phyloP scores from a whole-genome alignment of 2,113 vertebrate genomes.

The Vidua chalybeata region DNA sequence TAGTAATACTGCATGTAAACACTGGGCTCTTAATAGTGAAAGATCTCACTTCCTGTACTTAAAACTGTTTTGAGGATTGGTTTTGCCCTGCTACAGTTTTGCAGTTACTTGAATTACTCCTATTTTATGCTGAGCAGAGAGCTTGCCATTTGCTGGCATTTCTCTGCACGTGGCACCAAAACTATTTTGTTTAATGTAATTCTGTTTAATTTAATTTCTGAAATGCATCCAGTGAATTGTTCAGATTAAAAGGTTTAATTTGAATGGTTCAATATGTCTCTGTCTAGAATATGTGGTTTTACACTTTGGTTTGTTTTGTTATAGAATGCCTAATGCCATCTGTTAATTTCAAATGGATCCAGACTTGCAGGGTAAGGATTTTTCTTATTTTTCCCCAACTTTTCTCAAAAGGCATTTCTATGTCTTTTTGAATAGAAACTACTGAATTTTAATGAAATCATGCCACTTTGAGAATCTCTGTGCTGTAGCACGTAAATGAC shows the following conservation, averaged over 20 bases:
- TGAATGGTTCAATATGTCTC: background rate
- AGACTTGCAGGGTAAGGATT: conserved; percentile 63
- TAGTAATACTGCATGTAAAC: background rate
- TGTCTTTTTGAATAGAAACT: background rate
- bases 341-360: conserved; percentile 56
- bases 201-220: background rate
- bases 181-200: background rate
- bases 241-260: conserved; percentile 18
- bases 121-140: background rate
- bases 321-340: background rate
- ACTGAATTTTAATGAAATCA: background rate
- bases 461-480: background rate
- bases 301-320: conserved; percentile 31
- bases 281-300: background rate
- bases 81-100: background rate
- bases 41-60: background rate
- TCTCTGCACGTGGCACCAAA: background rate
- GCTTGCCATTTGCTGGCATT: background rate
- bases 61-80: background rate
- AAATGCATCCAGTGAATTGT: background rate
- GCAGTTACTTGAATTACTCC: background rate
- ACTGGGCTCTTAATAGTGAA: background rate
- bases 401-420: background rate
- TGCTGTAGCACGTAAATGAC: background rate
- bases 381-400: background rate